phyloP scores from a whole-genome alignment of 2,113 vertebrate species.

The Cromileptes altivelis region DNA sequence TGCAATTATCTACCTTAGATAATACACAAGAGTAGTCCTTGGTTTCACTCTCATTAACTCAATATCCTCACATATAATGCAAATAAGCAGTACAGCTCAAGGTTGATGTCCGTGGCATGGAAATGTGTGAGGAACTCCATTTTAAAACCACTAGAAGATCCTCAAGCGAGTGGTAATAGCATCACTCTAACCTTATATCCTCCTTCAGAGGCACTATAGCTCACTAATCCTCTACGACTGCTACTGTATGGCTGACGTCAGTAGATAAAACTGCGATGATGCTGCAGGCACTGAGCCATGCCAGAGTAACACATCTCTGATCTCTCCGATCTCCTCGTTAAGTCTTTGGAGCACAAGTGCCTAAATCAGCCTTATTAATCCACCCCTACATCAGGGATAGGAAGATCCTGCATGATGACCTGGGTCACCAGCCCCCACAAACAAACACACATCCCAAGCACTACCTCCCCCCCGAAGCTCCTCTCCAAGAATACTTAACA shows the following conservation, averaged over 20 bases:
- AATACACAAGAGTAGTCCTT: background rate
- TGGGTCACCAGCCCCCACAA: constrained; percentile 53
- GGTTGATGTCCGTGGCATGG: background rate
- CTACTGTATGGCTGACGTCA: constrained; percentile 49
- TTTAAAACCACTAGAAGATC: constrained; percentile 24
- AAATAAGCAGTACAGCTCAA: background rate
- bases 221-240: constrained; percentile 52
- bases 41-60: background rate
- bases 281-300: constrained; percentile 31
- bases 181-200: constrained; percentile 30
- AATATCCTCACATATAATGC: background rate
- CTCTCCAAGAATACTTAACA: constrained; percentile 70
- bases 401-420: constrained; percentile 54
- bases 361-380: constrained; percentile 70
- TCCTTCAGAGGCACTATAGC: constrained; percentile 14
- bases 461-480: constrained; percentile 22
- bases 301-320: constrained; percentile 51
- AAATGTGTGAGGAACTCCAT: background rate
- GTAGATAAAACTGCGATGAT: constrained; percentile 48
- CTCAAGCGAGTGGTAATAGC: constrained; percentile 18
- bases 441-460: constrained; percentile 54
- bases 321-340: constrained; percentile 53
- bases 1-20: background rate
- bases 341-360: constrained; percentile 52
- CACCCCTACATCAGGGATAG: constrained; percentile 46